These are phyloP conservation scores for Clarias laeviceps DNA, from an alignment of 2,797 vertebrate species.

Conservation along the genomic window DNA sequence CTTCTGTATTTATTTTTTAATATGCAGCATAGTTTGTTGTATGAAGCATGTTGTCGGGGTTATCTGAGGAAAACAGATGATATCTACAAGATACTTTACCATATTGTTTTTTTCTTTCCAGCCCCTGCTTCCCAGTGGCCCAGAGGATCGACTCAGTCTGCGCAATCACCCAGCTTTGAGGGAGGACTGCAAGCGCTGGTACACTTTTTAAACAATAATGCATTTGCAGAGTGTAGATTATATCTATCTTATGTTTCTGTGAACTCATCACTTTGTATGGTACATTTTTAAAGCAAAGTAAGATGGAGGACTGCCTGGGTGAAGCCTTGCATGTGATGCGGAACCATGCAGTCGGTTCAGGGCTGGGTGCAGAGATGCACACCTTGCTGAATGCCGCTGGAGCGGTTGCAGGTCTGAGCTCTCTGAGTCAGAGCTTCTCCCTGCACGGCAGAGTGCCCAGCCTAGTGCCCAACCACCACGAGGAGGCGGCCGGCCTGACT, in stretches of 20 bases:
- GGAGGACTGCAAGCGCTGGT: slow-evolving; percentile 87
- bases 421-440: slow-evolving; percentile 79
- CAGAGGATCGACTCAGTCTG: slow-evolving; percentile 83
- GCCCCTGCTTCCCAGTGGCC: slow-evolving; percentile 92
- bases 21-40: neutral
- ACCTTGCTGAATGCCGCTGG: slow-evolving; percentile 73
- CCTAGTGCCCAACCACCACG: slow-evolving; percentile 83
- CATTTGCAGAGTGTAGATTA: neutral
- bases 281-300: slow-evolving; percentile 72
- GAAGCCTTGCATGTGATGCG: slow-evolving; percentile 95
- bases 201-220: slow-evolving; percentile 40
- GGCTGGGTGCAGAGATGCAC: slow-evolving; percentile 80
- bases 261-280: neutral
- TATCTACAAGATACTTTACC: slow-evolving; percentile 46
- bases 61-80: neutral
- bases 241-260: neutral
- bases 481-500: slow-evolving; percentile 79
- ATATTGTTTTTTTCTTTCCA: slow-evolving; percentile 39
- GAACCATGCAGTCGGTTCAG: slow-evolving; percentile 82
- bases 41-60: neutral
- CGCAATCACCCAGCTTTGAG: slow-evolving; percentile 91
- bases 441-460: slow-evolving; percentile 77
- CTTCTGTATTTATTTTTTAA: neutral
- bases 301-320: slow-evolving; percentile 93
- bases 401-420: slow-evolving; percentile 65